phyloP scores from a whole-genome alignment of 2,113 vertebrate species.

The Mesoclemmys tuberculata region DNA sequence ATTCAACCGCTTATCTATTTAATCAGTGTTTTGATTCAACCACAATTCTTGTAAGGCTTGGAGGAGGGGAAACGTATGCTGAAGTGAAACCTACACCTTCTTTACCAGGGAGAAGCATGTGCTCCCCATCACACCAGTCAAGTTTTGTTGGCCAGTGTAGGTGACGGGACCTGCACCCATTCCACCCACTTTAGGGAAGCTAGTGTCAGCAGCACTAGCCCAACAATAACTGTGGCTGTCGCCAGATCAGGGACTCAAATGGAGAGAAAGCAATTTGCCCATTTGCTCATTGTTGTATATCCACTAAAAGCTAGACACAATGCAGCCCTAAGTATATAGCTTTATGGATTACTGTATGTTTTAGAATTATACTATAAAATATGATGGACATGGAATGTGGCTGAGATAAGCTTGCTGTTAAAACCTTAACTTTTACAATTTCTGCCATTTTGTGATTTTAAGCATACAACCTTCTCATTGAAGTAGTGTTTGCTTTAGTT shows the following conservation, averaged over 20 bases:
- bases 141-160: not conserved
- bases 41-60: not conserved
- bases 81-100: not conserved
- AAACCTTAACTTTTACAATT: not conserved
- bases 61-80: not conserved
- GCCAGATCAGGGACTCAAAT: not conserved
- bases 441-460: not conserved
- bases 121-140: not conserved
- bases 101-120: not conserved
- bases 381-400: not conserved
- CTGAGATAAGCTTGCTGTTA: not conserved
- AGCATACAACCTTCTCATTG: not conserved
- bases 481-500: not conserved
- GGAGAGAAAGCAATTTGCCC: not conserved
- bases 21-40: not conserved
- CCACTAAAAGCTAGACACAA: not conserved
- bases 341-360: not conserved
- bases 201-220: not conserved
- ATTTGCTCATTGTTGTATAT: not conserved
- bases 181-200: not conserved
- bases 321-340: not conserved
- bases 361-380: not conserved
- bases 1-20: not conserved
- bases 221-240: not conserved
- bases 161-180: not conserved